A percentile compares a stretch with the other conserved stretches of the same genome.
Conservation (phyloP, 2,113 vertebrate genomes). For the Corythoichthys intestinalis region DNA sequence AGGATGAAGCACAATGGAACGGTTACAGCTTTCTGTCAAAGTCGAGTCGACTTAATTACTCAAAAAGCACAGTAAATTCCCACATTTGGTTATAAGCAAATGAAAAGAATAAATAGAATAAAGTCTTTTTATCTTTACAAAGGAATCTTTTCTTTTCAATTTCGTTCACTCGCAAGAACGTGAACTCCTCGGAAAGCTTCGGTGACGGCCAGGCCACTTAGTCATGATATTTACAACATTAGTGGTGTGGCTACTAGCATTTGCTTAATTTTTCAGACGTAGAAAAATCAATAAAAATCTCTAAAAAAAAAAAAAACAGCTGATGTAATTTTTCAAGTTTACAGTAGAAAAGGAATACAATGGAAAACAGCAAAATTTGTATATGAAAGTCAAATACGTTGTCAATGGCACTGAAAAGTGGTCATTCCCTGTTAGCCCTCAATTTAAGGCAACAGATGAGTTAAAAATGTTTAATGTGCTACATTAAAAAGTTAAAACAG, state of each 20-base stretch:
- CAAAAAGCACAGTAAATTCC: slow-evolving; percentile 41
- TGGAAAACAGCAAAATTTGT: slow-evolving; percentile 25
- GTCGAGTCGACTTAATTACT: slow-evolving; percentile 51
- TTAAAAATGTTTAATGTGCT: not conserved
- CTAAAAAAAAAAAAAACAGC: slow-evolving; percentile 25
- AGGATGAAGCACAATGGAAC: slow-evolving; percentile 55
- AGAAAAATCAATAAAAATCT: slow-evolving; percentile 22
- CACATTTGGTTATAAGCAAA: slow-evolving; percentile 53
- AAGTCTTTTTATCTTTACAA: slow-evolving; percentile 14
- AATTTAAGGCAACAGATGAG: too few species aligned
- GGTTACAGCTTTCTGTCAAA: slow-evolving; percentile 50
- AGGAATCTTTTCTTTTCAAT: slow-evolving; percentile 25
- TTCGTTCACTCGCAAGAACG: slow-evolving; percentile 1
- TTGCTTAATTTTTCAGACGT: not conserved
- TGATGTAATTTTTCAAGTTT: slow-evolving; percentile 36
- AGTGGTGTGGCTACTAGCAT: slow-evolving; percentile 18
- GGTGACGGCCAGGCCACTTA: slow-evolving; percentile 31
- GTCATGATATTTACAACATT: slow-evolving; percentile 32
- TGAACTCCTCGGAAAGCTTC: slow-evolving; percentile 16
- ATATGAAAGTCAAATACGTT: too few species aligned
- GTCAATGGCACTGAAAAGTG: too few species aligned
- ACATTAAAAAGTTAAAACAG: not conserved
- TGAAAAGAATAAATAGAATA: slow-evolving; percentile 62
- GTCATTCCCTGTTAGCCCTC: too few species aligned
- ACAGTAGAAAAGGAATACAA: slow-evolving; percentile 59